These are phyloP conservation scores for Lamprologus tigripictilis DNA, from an alignment of 2,113 vertebrate species.

Conservation along the genomic window DNA sequence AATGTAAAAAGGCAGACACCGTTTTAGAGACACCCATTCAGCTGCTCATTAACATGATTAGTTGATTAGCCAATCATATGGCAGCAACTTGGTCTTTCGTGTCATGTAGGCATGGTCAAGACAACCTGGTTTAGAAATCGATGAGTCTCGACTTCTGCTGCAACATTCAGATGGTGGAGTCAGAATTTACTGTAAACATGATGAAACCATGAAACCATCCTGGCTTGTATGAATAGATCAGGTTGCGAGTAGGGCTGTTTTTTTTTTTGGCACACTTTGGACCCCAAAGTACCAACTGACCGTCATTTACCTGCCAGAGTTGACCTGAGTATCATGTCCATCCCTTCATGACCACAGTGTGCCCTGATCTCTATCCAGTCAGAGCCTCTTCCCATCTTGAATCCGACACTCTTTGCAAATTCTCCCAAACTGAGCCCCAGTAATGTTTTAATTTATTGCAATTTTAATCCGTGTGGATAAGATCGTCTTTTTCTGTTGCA, in stretches of 20 bases:
- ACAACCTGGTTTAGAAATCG: neutral
- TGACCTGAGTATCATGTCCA: neutral
- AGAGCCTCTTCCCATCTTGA: neutral
- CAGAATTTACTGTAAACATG: neutral
- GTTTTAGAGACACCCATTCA: neutral
- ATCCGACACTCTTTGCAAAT: neutral
- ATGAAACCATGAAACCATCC: neutral
- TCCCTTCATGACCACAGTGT: neutral
- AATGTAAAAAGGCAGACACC: neutral
- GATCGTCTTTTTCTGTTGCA: neutral
- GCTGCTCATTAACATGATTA: neutral
- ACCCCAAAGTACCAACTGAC: neutral
- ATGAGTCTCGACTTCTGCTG: neutral
- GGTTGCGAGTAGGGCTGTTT: accelerated
- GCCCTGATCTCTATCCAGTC: neutral
- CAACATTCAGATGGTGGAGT: neutral
- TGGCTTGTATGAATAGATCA: neutral
- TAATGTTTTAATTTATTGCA: neutral
- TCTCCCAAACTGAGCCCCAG: neutral
- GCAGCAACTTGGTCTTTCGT: neutral
- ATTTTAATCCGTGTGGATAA: neutral
- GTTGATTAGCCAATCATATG: neutral
- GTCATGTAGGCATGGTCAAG: neutral
- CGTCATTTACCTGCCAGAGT: neutral
- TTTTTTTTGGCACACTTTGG: neutral